These are phyloP conservation scores for Nerophis ophidion DNA, from an alignment of 2,113 vertebrate species.

Conservation along the genomic window DNA sequence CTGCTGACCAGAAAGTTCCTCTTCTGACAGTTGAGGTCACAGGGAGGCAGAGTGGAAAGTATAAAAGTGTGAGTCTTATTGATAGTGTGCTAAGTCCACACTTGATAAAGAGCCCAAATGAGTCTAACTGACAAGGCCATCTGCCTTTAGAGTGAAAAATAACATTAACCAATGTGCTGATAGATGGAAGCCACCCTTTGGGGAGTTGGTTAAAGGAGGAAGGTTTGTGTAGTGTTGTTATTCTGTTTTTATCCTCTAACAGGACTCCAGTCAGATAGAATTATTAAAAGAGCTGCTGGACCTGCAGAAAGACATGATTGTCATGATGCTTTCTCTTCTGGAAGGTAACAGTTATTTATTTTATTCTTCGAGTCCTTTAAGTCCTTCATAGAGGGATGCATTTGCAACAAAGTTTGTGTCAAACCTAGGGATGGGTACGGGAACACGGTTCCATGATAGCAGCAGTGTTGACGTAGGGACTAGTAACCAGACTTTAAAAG, in stretches of 20 bases:
- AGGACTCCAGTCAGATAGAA: constrained; percentile 98
- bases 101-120: constrained; percentile 47
- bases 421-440: background rate
- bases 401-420: constrained; percentile 15
- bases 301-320: constrained; percentile 97
- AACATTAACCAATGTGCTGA: constrained; percentile 60
- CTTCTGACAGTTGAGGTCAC: constrained; percentile 18
- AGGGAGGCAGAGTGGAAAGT: constrained; percentile 30
- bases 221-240: background rate
- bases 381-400: background rate
- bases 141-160: constrained; percentile 55
- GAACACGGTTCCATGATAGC: too few species aligned
- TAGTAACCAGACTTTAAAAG: too few species aligned
- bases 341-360: constrained; percentile 76
- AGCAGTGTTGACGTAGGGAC: too few species aligned
- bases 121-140: constrained; percentile 55
- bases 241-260: constrained; percentile 24
- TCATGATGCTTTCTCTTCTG: constrained; percentile 96
- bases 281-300: constrained; percentile 94
- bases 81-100: constrained; percentile 38
- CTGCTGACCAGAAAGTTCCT: constrained; percentile 18
- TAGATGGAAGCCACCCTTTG: constrained; percentile 53
- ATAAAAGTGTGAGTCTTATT: constrained; percentile 47
- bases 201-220: constrained; percentile 5
- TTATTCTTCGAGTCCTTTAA: background rate